These are phyloP conservation scores for Crotalus tigris DNA, from an alignment of 2,113 vertebrate species.

Conservation along the genomic window DNA sequence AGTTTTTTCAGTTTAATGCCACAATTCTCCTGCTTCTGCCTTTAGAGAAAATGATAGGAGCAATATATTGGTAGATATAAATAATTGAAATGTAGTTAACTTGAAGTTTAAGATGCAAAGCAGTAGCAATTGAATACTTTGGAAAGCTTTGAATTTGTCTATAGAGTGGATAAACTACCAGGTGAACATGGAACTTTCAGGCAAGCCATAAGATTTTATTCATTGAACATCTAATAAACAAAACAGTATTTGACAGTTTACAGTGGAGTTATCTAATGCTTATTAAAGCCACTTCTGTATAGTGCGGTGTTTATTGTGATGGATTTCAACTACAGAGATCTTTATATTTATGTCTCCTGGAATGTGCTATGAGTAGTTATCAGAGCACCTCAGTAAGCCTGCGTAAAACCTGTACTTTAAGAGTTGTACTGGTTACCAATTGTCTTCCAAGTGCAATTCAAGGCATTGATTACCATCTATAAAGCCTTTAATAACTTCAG, in stretches of 20 bases:
- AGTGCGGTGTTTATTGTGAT: neutral
- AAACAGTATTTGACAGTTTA: neutral
- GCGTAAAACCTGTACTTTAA: neutral
- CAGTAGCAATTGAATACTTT: neutral
- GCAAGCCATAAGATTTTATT: neutral
- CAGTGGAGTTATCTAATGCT: neutral
- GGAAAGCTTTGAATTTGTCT: neutral
- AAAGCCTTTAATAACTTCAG: neutral
- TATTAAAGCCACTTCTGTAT: neutral
- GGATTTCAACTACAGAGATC: neutral
- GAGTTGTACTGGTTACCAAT: neutral
- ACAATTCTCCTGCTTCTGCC: neutral
- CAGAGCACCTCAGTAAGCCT: neutral
- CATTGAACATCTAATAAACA: neutral
- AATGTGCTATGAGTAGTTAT: neutral
- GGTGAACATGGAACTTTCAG: neutral
- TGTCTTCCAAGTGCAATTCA: neutral
- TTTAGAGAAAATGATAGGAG: neutral
- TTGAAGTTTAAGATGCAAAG: neutral
- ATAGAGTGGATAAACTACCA: neutral
- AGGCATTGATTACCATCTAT: neutral
- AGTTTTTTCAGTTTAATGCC: neutral
- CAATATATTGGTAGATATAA: neutral
- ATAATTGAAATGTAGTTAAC: neutral
- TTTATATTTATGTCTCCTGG: neutral